phyloP scores from a whole-genome alignment of 2,888 invertebrate genomes.

The Acheta domesticus region DNA sequence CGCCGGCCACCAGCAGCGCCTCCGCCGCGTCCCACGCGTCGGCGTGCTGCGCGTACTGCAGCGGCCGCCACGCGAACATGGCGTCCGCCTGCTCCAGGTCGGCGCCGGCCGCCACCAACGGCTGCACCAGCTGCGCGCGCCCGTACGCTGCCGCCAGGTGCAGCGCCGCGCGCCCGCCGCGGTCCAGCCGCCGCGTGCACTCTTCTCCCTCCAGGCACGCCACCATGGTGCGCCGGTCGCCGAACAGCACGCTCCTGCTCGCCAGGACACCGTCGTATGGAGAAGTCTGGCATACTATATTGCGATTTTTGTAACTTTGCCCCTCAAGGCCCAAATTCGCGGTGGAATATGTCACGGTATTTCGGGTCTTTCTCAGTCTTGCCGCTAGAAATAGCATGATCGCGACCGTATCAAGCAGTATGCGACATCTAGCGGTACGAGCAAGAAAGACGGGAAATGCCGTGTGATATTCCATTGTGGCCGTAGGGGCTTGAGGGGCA shows the following conservation, averaged over 20 bases:
- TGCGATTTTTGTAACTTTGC: too few relatives aligned
- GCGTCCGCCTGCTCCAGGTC: conserved; percentile 18
- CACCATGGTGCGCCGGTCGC: background rate
- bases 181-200: background rate
- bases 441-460: too few relatives aligned
- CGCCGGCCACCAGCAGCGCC: background rate
- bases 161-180: background rate
- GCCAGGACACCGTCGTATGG: too few relatives aligned
- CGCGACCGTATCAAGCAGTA: too few relatives aligned
- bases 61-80: background rate
- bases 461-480: too few relatives aligned
- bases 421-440: too few relatives aligned
- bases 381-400: too few relatives aligned
- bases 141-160: conserved; percentile 3
- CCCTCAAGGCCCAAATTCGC: too few relatives aligned
- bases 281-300: too few relatives aligned
- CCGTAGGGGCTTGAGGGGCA: too few relatives aligned
- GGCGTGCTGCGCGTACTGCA: background rate
- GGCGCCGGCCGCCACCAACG: background rate
- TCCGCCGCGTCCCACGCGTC: background rate
- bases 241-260: background rate
- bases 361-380: too few relatives aligned
- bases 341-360: too few relatives aligned
- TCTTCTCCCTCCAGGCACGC: background rate
- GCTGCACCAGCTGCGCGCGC: background rate